phyloP scores from a whole-genome alignment of 2,113 vertebrate species.

The Oryzias woworae region DNA sequence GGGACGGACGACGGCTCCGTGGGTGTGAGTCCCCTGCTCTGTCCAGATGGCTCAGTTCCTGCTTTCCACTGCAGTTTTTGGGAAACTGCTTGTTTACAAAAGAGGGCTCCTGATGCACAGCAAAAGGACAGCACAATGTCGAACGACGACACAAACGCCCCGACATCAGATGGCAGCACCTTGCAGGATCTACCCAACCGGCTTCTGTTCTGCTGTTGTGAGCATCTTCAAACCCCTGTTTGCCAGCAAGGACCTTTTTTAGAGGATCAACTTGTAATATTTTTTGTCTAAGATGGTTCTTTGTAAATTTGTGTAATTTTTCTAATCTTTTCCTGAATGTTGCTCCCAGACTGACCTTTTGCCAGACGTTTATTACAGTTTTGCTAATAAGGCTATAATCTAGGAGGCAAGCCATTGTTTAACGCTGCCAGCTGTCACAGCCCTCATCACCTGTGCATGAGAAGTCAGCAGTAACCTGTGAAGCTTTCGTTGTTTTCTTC shows the following conservation, averaged over 20 bases:
- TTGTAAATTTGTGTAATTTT: conserved; percentile 70
- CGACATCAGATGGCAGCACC: conserved; percentile 38
- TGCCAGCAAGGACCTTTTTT: conserved; percentile 46
- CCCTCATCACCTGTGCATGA: conserved; percentile 71
- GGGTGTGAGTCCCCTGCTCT: conserved; percentile 21
- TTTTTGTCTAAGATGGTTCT: conserved; percentile 61
- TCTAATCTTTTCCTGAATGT: conserved; percentile 54
- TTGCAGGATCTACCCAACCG: conserved; percentile 35
- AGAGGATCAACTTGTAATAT: conserved; percentile 42
- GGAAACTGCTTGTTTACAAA: conserved; percentile 62
- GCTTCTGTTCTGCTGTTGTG: conserved; percentile 36
- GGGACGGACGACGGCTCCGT: conserved; percentile 21
- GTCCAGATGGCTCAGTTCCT: conserved; percentile 27
- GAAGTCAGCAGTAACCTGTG: conserved; percentile 62
- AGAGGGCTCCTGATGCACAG: conserved; percentile 47
- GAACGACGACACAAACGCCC: conserved; percentile 21
- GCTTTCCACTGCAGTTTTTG: conserved; percentile 38
- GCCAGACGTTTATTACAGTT: conserved; percentile 52
- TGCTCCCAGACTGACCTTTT: conserved; percentile 15
- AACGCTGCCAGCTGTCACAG: conserved; percentile 63
- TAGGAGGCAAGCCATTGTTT: conserved; percentile 79
- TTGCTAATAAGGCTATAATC: conserved; percentile 68
- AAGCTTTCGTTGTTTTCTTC: conserved; percentile 48
- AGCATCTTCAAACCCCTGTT: conserved; percentile 32
- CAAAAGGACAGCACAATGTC: conserved; percentile 67